Percentiles rank a stretch among this genome's conserved stretches.
These are phyloP conservation scores for Epistrophe grossulariae DNA, from an alignment of 2,888 invertebrate species.

Conservation along the genomic window DNA sequence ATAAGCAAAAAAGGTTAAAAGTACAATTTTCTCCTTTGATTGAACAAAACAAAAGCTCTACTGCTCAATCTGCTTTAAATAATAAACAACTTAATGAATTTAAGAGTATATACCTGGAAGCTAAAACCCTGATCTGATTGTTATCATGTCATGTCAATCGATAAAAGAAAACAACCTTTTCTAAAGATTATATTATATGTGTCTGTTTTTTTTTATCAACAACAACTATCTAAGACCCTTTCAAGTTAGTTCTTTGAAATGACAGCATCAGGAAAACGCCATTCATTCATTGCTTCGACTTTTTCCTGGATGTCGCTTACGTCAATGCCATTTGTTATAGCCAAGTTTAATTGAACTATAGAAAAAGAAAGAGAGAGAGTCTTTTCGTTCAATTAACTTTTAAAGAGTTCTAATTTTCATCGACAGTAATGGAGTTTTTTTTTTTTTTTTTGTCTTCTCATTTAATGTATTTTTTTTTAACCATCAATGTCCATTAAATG, in stretches of 20 bases:
- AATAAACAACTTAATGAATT: not conserved
- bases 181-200: not conserved
- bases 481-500: constrained; percentile 21
- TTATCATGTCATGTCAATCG: not conserved
- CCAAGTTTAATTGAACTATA: not conserved
- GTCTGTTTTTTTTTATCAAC: not conserved
- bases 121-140: not conserved
- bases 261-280: constrained; percentile 2
- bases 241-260: not conserved
- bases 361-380: not conserved
- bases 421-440: constrained; percentile 8
- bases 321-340: not conserved
- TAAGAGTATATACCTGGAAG: not conserved
- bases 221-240: not conserved
- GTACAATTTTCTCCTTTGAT: not conserved
- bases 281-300: not conserved
- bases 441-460: not conserved
- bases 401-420: constrained; percentile 9
- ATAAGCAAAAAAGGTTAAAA: constrained; percentile 4
- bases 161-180: not conserved
- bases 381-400: constrained; percentile 3
- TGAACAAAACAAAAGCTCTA: not conserved
- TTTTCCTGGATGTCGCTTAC: not conserved
- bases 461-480: not conserved
- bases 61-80: not conserved